Evolutionary conservation across 1,140 invertebrate species (phyloP).

Genomic region (Nomia melanderi): DNA sequence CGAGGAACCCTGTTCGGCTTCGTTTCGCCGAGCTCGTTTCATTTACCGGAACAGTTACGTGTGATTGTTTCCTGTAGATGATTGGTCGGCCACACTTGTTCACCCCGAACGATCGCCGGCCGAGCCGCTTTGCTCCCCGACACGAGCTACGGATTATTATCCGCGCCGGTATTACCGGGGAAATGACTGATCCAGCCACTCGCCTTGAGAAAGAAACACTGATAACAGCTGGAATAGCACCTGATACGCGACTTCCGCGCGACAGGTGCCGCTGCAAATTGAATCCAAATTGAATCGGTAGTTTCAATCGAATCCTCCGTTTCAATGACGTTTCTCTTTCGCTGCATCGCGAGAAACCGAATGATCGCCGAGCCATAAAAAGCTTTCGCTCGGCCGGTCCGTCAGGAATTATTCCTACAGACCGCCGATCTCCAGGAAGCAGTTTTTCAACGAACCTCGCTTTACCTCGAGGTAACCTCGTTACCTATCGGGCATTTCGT

Average conservation of each 20-base stretch:
- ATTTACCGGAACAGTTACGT: slow-evolving; percentile 31
- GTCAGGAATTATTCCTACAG: too few species aligned
- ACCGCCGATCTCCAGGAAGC: too few species aligned
- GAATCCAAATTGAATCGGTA: too few species aligned
- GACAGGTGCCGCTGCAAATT: too few species aligned
- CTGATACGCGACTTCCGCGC: background rate
- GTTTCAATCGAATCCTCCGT: too few species aligned
- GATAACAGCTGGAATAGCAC: background rate
- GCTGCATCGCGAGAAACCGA: too few species aligned
- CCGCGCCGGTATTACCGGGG: background rate
- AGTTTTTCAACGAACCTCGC: too few species aligned
- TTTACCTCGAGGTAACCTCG: too few species aligned
- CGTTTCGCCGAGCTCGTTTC: background rate
- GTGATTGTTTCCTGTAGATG: slow-evolving; percentile 29
- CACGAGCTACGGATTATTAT: slow-evolving; percentile 34
- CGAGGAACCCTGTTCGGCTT: background rate
- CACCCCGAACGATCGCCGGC: background rate
- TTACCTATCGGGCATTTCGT: too few species aligned
- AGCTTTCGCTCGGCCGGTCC: too few species aligned
- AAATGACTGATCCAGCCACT: background rate
- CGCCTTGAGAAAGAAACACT: background rate
- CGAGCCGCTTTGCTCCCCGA: background rate
- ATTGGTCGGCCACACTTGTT: slow-evolving; percentile 8
- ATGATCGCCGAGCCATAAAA: too few species aligned
- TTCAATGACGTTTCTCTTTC: too few species aligned